Evolutionary conservation across 2,113 vertebrate genomes (phyloP).

Genomic region (Delphinus delphis): DNA sequence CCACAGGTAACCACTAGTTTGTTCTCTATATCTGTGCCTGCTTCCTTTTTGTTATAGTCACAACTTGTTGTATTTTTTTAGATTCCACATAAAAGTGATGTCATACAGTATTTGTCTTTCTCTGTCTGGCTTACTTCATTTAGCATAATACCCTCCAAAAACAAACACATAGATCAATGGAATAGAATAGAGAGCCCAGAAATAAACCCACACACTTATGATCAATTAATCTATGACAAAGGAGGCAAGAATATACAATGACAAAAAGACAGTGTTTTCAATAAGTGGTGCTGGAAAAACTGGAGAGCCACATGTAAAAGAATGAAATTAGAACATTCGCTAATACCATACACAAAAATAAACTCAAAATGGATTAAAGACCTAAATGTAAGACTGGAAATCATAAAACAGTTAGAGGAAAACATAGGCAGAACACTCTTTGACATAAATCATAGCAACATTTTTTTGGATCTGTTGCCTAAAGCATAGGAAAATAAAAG

Average conservation of each 20-base stretch:
- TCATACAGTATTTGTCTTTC: not conserved
- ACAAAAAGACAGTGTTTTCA: too few species aligned
- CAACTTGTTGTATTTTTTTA: not conserved
- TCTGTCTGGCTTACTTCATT: not conserved
- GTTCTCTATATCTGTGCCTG: not conserved
- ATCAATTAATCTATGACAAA: too few species aligned
- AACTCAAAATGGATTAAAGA: too few species aligned
- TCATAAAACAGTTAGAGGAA: not conserved
- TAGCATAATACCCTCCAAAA: not conserved
- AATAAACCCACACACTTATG: not conserved
- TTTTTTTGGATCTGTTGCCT: not conserved
- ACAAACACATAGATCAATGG: not conserved
- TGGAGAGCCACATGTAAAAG: too few species aligned
- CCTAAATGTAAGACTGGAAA: too few species aligned
- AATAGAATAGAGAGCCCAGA: not conserved
- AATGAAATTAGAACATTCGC: too few species aligned
- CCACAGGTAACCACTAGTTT: not conserved
- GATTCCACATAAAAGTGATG: not conserved
- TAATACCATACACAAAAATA: too few species aligned
- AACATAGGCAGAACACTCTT: not conserved
- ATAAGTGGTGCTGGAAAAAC: too few species aligned
- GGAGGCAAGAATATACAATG: too few species aligned
- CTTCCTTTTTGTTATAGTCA: not conserved
- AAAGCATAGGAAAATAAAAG: not conserved
- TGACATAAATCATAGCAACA: not conserved